Evolutionary conservation across 2,113 vertebrate species (phyloP), one percentile per base, ranked within the genome.

Genomic region (Callochromis pleurospilus): DNA sequence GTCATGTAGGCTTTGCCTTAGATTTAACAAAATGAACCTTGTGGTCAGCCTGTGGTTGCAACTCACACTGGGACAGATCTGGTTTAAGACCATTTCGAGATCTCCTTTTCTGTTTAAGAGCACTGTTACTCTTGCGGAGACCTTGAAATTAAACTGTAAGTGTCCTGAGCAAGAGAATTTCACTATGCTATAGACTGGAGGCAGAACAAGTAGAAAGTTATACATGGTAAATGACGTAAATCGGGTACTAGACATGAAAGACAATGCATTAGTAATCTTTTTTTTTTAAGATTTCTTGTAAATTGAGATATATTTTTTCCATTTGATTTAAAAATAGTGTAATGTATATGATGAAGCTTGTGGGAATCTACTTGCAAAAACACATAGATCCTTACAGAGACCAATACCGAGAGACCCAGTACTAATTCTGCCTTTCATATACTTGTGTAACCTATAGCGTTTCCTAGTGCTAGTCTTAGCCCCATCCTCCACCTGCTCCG

Each of bases 201-300:
- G 84, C 83, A 68, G 87, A 81, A 79, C 51, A 54, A 79, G 86
- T 58, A 81, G 90, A 86, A 90, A 80, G 89, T 89, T 49, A 31
- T 94, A 82, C 87, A 94, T 93, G 89, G 90, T 91, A 95, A 93
- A 92, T 92, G 90, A 87, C 1, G 7, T 5, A 89, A 87, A 89
- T 90, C 38, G 54, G 82, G 91, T 79, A 87, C 88, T 79, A 56
- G 60, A 88, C 45, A 9, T 33, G 53, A 82, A 88, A 65, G 17
- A 85, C 26, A 51, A 75, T 11, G 6, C 3, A 49, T 80, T 58
- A 83, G 6, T 49, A 60, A 53, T 47, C 21, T 17, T 68, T 13
- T 21, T 21, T 21, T 68, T 45, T 1, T 0, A 21, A 29, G 13
- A 24, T 42, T 73, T 80, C 38, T 49, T 1, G 70, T 3, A 58